Evolutionary conservation across 2,888 invertebrate genomes (phyloP).

Genomic region (Imbricaverruca yamaguchii): DNA sequence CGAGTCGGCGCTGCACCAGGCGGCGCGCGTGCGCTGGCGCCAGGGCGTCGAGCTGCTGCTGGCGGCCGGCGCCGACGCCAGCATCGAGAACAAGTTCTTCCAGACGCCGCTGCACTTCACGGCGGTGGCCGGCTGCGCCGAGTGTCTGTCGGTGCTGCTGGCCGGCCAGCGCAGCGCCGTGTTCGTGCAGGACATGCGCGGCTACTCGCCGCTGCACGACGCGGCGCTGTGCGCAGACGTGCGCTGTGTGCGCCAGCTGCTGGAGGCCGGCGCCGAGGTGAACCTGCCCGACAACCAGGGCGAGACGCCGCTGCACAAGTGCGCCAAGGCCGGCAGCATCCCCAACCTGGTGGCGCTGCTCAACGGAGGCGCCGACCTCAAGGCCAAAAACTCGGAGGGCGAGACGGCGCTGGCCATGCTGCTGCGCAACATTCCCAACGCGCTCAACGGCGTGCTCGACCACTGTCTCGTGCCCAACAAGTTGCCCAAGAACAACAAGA

Average conservation of each 20-base stretch:
- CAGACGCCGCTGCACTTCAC: conserved; percentile 34
- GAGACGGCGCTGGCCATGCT: conserved; percentile 50
- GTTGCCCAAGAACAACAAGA: conserved; percentile 43
- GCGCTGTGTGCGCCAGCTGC: conserved; percentile 36
- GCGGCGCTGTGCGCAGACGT: conserved; percentile 28
- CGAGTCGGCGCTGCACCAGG: conserved; percentile 33
- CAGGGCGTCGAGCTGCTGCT: conserved; percentile 30
- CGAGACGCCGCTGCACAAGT: conserved; percentile 47
- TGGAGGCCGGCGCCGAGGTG: conserved; percentile 45
- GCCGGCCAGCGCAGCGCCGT: conserved; percentile 25
- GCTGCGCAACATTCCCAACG: conserved; percentile 49
- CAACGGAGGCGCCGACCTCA: conserved; percentile 45
- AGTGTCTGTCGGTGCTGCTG: conserved; percentile 30
- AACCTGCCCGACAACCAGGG: conserved; percentile 47
- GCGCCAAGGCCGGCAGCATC: conserved; percentile 53
- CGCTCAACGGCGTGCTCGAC: conserved; percentile 50
- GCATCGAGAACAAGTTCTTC: conserved; percentile 32
- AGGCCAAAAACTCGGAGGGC: conserved; percentile 42
- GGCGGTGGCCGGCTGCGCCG: conserved; percentile 29
- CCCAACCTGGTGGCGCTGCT: conserved; percentile 50
- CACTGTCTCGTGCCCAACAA: conserved; percentile 48
- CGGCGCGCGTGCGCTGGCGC: conserved; percentile 30
- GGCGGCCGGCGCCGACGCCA: conserved; percentile 29
- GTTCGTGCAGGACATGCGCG: conserved; percentile 31
- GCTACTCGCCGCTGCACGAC: conserved; percentile 33